phyloP scores from a whole-genome alignment of 1,140 invertebrate species.

The Mycetomoellerius zeteki region DNA sequence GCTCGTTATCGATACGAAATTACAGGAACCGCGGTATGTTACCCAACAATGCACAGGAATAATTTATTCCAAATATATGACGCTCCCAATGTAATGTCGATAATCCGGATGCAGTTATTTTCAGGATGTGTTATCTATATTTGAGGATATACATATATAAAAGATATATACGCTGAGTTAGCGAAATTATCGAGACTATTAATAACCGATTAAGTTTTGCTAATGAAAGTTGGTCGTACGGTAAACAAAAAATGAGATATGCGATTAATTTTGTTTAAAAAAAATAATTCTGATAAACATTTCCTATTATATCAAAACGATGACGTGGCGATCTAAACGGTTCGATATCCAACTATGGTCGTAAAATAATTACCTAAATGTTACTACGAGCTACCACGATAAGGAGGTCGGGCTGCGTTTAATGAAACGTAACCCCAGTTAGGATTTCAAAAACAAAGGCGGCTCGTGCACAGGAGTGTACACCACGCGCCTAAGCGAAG shows the following conservation, averaged over 20 bases:
- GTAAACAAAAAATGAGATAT: background rate
- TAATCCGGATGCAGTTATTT: slow-evolving; percentile 37
- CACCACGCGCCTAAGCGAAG: slow-evolving; percentile 72
- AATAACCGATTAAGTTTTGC: background rate
- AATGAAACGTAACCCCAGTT: slow-evolving; percentile 71
- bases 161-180: background rate
- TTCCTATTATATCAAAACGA: background rate
- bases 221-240: background rate
- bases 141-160: background rate
- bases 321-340: slow-evolving; percentile 51
- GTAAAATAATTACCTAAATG: slow-evolving; percentile 70
- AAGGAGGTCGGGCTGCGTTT: slow-evolving; percentile 64
- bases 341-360: slow-evolving; percentile 35
- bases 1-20: slow-evolving; percentile 70
- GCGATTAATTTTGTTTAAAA: background rate
- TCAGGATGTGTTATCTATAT: background rate
- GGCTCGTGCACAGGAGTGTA: slow-evolving; percentile 38
- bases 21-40: slow-evolving; percentile 45
- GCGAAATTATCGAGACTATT: background rate
- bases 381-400: slow-evolving; percentile 20
- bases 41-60: slow-evolving; percentile 20
- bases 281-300: background rate
- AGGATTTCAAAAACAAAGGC: slow-evolving; percentile 73
- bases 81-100: slow-evolving; percentile 57
- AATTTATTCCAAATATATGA: slow-evolving; percentile 67